Percentiles rank a stretch among this genome's conserved stretches.
These are phyloP conservation scores for Timandra comae DNA, from an alignment of 2,888 invertebrate species.

Conservation along the genomic window DNA sequence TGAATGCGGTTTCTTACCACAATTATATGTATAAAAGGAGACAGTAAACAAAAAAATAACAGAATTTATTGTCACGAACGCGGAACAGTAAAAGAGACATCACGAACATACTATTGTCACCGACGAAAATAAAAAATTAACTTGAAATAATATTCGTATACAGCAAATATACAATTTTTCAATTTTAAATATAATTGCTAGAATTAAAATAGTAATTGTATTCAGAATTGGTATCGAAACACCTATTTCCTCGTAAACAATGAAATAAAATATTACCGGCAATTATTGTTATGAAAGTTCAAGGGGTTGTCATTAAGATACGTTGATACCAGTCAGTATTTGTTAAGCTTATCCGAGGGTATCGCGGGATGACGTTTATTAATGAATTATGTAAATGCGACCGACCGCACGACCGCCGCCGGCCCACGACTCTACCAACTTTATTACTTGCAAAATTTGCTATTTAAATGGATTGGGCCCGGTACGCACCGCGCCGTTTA, in stretches of 20 bases:
- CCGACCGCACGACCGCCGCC: conserved; percentile 30
- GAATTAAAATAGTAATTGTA: too few species aligned
- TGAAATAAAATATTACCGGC: conserved; percentile 12
- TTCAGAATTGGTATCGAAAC: too few species aligned
- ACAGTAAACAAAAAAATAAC: too few species aligned
- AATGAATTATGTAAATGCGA: conserved; percentile 67
- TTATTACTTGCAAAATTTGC: conserved; percentile 53
- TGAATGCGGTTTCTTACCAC: conserved; percentile 35
- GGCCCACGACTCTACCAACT: conserved; percentile 41
- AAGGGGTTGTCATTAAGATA: conserved; percentile 35
- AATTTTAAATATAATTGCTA: too few species aligned
- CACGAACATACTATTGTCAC: too few species aligned
- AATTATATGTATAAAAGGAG: conserved; percentile 11
- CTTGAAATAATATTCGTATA: too few species aligned
- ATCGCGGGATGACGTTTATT: conserved; percentile 61
- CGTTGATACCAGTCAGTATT: conserved; percentile 43
- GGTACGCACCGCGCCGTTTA: too few species aligned
- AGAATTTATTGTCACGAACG: too few species aligned
- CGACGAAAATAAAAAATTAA: too few species aligned
- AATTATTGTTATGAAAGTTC: conserved; percentile 27
- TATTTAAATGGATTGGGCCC: conserved; percentile 37
- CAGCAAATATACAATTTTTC: too few species aligned
- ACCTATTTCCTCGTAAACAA: conserved; percentile 13
- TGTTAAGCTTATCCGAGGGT: conserved; percentile 61
- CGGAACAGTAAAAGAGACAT: too few species aligned